Percentiles rank a stretch among this genome's conserved stretches.
These are phyloP conservation scores for Antheraea assamensis DNA, from an alignment of 2,888 invertebrate species.

Conservation along the genomic window DNA sequence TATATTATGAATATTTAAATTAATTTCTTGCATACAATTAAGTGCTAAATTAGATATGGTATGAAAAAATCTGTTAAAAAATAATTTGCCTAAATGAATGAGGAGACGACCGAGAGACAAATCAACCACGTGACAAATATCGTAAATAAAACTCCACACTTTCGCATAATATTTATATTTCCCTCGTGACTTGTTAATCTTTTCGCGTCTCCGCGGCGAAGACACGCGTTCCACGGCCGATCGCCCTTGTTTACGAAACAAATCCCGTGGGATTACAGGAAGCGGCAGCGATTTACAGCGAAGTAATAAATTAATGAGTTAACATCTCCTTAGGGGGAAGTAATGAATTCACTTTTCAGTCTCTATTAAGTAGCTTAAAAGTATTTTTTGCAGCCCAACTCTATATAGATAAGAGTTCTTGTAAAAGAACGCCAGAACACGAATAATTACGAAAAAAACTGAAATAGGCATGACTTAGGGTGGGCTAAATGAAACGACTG, in stretches of 20 bases:
- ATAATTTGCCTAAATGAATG: too few relatives aligned
- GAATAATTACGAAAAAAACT: too few relatives aligned
- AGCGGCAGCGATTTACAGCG: conserved; percentile 25
- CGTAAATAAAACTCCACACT: not conserved
- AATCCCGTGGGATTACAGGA: conserved; percentile 17
- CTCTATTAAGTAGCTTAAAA: not conserved
- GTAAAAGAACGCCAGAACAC: too few relatives aligned
- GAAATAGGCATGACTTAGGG: too few relatives aligned
- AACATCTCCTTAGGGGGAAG: conserved; percentile 24
- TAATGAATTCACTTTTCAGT: conserved; percentile 13
- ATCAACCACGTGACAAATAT: too few relatives aligned
- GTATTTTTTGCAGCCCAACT: not conserved
- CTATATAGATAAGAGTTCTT: not conserved
- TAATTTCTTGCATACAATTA: too few relatives aligned
- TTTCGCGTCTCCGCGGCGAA: not conserved
- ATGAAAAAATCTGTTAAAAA: too few relatives aligned
- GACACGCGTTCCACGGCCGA: not conserved
- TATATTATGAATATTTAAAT: too few relatives aligned
- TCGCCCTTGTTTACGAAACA: conserved; percentile 6
- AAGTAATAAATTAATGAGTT: conserved; percentile 36
- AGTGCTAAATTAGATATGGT: too few relatives aligned
- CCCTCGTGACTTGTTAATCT: not conserved
- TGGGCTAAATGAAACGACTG: too few relatives aligned
- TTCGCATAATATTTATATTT: conserved; percentile 4
- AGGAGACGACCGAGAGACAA: too few relatives aligned